phyloP scores from a whole-genome alignment of 2,888 invertebrate species.

The Diogma glabrata region DNA sequence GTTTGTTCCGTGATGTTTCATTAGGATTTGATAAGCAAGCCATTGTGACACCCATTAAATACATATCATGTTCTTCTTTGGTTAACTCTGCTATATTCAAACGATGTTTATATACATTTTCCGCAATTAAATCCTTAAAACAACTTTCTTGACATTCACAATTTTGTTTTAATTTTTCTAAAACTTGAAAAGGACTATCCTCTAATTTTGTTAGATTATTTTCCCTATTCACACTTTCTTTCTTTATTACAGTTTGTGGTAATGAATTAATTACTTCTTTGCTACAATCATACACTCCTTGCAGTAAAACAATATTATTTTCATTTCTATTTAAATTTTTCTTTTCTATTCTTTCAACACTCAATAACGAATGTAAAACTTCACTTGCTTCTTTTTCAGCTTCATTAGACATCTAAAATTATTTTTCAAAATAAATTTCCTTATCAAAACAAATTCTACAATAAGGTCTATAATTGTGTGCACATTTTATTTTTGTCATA shows the following conservation, averaged over 20 bases:
- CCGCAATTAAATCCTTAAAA: slow-evolving; percentile 60
- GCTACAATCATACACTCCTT: background rate
- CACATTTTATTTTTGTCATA: too few relatives aligned
- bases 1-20: slow-evolving; percentile 58
- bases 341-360: slow-evolving; percentile 53
- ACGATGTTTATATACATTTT: slow-evolving; percentile 62
- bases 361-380: slow-evolving; percentile 52
- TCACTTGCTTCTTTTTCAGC: slow-evolving; percentile 62
- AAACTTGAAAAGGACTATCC: slow-evolving; percentile 56
- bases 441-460: too few relatives aligned
- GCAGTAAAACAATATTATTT: background rate
- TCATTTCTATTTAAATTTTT: background rate
- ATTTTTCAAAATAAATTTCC: too few relatives aligned
- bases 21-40: slow-evolving; percentile 55
- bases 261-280: background rate
- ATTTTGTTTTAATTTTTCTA: slow-evolving; percentile 54
- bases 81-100: slow-evolving; percentile 68
- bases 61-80: slow-evolving; percentile 74
- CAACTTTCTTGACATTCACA: slow-evolving; percentile 71
- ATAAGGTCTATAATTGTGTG: too few relatives aligned
- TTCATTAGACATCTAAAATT: slow-evolving; percentile 45
- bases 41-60: slow-evolving; percentile 76
- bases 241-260: slow-evolving; percentile 12
- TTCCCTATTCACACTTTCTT: too few relatives aligned
- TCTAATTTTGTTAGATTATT: slow-evolving; percentile 35